These are phyloP conservation scores for Penaeus monodon DNA, from an alignment of 2,888 invertebrate species.

Conservation along the genomic window DNA sequence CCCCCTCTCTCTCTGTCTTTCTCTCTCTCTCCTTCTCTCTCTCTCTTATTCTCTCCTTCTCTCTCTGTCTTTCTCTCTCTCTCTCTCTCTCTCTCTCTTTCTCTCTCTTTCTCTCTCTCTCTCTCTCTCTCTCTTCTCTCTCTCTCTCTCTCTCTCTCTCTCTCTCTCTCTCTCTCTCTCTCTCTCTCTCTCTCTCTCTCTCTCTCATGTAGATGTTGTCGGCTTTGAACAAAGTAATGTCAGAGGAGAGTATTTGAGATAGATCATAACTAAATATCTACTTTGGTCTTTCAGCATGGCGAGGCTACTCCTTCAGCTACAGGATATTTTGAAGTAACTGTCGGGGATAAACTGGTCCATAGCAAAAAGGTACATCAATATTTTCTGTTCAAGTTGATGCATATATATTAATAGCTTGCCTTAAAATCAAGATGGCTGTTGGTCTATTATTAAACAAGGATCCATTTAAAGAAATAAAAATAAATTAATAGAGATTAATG, in stretches of 20 bases:
- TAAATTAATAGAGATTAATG: too few relatives aligned
- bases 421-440: too few relatives aligned
- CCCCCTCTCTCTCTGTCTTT: too few relatives aligned
- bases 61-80: constrained; percentile 1
- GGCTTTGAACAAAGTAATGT: background rate
- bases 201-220: background rate
- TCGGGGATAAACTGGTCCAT: constrained; percentile 57
- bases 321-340: constrained; percentile 59
- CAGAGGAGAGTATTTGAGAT: background rate
- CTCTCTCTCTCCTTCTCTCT: too few relatives aligned
- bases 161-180: too few relatives aligned
- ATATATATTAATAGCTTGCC: too few relatives aligned
- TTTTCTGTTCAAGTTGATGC: background rate
- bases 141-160: too few relatives aligned
- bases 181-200: background rate
- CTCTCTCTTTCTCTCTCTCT: too few relatives aligned
- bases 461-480: too few relatives aligned
- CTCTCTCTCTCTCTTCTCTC: too few relatives aligned
- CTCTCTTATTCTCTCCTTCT: background rate
- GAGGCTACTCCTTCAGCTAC: constrained; percentile 53
- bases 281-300: constrained; percentile 33
- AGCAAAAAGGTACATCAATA: constrained; percentile 51
- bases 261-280: background rate
- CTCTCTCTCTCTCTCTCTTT: too few relatives aligned
- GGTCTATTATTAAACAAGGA: too few relatives aligned